Base-by-base conservation (phyloP, 2,888 invertebrate genomes). In the Netelia virgata region DNA sequence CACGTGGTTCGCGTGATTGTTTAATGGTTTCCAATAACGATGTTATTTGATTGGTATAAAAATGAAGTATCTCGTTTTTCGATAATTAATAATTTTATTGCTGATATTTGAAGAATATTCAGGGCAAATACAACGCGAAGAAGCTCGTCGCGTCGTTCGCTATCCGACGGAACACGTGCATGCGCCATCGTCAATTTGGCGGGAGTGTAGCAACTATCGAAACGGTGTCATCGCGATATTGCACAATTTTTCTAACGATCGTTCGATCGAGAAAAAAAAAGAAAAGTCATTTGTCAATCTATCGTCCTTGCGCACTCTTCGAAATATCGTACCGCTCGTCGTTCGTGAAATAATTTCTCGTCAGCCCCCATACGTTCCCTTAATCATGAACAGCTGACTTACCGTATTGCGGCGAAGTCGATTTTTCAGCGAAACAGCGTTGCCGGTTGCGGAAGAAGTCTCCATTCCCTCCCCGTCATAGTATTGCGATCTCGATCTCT, bases 401-500 rank as follows among this genome's bases (percentile, higher is more conserved):
- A 92, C 92, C 92, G 89, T 89, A 73, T 68, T 87, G 90, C 90
- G 91, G 90, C 89, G 87, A 87, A 87, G 83, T 86, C 84, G 89
- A 84, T 86, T 83, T 83, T 86, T 91, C 90, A 91, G 87, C 89
- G 90, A 79, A 87, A 88, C 88, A 87, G 85, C 82, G 84, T 88
- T 78, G 88, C 83, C 86, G 88, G 87, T 85, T 87, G 90, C 88
- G 89, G 88, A 88, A 90, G 88, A 88, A 83, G 82, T 85, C 88
- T 86, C 87, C 90, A 90, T 90, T 89, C 90, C 90, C 87, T 89
- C 87, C 85, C 87, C 90, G 87, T 90, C 90, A 90, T 90, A 89
- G 86, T 89, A 89, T 68, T 86, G 83, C 84, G 73, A 66, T 68
- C 59, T 83, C 84, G 78, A 73, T 50, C 70, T 72, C 61, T 43